These are phyloP conservation scores for Achlya flavicornis DNA, from an alignment of 2,888 invertebrate species.

Conservation along the genomic window DNA sequence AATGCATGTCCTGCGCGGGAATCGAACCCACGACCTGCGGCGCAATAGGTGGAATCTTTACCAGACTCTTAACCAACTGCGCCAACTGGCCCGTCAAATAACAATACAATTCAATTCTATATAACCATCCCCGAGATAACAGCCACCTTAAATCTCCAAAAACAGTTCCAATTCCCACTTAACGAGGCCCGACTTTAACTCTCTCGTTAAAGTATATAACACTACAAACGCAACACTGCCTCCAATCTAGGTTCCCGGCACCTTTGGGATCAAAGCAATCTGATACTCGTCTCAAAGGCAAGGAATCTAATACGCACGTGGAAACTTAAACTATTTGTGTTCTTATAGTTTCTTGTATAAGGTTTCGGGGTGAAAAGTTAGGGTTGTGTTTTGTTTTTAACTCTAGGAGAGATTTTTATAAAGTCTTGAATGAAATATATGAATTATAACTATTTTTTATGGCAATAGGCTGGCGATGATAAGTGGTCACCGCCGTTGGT, in stretches of 20 bases:
- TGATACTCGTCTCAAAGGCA: neutral
- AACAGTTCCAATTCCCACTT: neutral
- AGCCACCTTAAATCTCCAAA: neutral
- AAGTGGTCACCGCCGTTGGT: no score
- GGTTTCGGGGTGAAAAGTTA: neutral
- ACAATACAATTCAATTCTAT: neutral
- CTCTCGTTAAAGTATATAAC: neutral
- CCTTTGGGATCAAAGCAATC: constrained; percentile 3
- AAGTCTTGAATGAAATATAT: no score
- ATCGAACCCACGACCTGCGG: no score
- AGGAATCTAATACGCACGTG: neutral
- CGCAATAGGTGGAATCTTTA: no score
- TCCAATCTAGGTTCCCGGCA: neutral
- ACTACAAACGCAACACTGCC: neutral
- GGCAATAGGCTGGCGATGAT: no score
- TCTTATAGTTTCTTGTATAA: neutral
- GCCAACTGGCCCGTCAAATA: no score
- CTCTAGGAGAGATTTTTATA: no score
- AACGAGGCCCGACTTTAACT: neutral
- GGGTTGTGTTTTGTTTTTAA: neutral
- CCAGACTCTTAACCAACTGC: no score
- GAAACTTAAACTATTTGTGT: neutral
- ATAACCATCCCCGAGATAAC: neutral
- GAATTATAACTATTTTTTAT: no score
- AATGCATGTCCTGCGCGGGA: no score